Base-by-base conservation (phyloP, 2,888 invertebrate genomes). In the Glyphotaelius pellucidus region DNA sequence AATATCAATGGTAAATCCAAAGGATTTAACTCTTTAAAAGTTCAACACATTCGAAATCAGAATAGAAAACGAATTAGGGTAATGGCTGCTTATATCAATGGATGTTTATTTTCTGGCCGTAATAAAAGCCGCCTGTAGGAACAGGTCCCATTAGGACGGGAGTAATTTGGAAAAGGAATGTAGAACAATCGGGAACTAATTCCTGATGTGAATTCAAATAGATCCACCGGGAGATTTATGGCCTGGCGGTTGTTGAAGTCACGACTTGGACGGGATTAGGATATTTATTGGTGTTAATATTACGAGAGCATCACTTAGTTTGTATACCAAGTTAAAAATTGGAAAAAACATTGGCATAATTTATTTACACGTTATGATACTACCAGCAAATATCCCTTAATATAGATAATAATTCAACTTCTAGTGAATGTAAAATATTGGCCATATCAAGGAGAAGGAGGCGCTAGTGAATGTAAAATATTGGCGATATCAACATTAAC, bases 151-250 rank as follows among this genome's bases (percentile, higher is more conserved):
- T 85, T 85, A 38, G 38, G 85, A 12, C 85, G 85, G 42, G 85
- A 85, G 85, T 32, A 31, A 31, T 81, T 31, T 81, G 81, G 81
- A 25, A 19, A 32, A 31, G 25, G 85, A 85, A 85, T 85, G 85
- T 85, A 85, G 85, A 85, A 85, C 85, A 85, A 85, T 85, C 85
- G 32, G 42, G 42, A 85, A 85, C 19, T 85, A 85, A 85, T 85
- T 85, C 85, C n/a, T 85, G 35, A 85, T 85, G 85, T 19, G 85
- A 85, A 42, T 85, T 35, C 38, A 85, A 85, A 42, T 85, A 85
- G 42, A 85, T 85, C 35, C 42, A 32, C 38, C 5, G 85, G 35
- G 35, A 85, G 85, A 85, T 85, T 85, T 38, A 85, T 38, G 85
- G n/a, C 30, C 35, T 3, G 9, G 85, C 85, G 25, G 2, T 12